A percentile compares a stretch with the other conserved stretches of the same genome.
These are phyloP conservation scores for Helostoma temminkii DNA, from an alignment of 2,797 vertebrate species.

Conservation along the genomic window DNA sequence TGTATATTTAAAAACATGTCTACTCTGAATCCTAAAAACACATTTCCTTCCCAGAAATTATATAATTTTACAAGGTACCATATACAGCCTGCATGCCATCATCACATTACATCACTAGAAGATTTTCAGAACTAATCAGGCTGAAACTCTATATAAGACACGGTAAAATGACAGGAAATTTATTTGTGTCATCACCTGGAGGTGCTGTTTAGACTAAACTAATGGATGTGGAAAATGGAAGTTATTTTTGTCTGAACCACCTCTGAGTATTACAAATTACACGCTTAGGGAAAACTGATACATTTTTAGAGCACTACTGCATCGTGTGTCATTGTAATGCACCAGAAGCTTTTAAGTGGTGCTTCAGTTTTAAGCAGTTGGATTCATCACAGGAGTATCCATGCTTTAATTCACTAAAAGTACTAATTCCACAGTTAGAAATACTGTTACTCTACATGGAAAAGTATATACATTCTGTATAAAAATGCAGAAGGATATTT, in stretches of 20 bases:
- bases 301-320: slow-evolving; percentile 62
- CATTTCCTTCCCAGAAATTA: slow-evolving; percentile 11
- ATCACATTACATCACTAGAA: slow-evolving; percentile 15
- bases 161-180: slow-evolving; percentile 48
- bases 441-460: no score
- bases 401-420: neutral
- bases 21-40: slow-evolving; percentile 9
- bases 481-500: no score
- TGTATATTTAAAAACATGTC: slow-evolving; percentile 9
- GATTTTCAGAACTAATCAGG: slow-evolving; percentile 34
- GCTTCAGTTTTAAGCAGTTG: slow-evolving; percentile 65
- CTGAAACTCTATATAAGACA: slow-evolving; percentile 26
- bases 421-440: neutral
- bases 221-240: slow-evolving; percentile 70
- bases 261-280: slow-evolving; percentile 71
- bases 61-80: slow-evolving; percentile 9
- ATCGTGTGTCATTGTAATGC: slow-evolving; percentile 56
- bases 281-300: slow-evolving; percentile 67
- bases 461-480: no score
- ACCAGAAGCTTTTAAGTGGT: slow-evolving; percentile 64
- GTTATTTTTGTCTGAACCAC: slow-evolving; percentile 73
- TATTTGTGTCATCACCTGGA: slow-evolving; percentile 70
- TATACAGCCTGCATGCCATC: slow-evolving; percentile 17
- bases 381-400: slow-evolving; percentile 58
- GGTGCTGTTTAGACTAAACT: slow-evolving; percentile 72